These are phyloP conservation scores for Aradophagus sp. DNA, from an alignment of 1,140 invertebrate genomes.

Conservation along the genomic window DNA sequence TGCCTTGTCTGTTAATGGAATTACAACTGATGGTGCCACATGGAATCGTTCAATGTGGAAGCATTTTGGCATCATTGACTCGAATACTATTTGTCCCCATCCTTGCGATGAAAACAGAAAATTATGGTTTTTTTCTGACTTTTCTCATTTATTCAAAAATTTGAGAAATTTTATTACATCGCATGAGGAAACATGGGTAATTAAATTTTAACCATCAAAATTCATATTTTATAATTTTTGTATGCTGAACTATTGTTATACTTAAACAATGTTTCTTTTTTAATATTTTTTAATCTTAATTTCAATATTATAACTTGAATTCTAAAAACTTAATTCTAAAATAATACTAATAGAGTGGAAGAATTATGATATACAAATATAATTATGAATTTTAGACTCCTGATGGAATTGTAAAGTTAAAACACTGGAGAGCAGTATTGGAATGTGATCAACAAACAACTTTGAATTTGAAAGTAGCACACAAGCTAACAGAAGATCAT, in stretches of 20 bases:
- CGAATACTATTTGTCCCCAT: slow-evolving; percentile 13
- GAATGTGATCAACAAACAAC: slow-evolving; percentile 5
- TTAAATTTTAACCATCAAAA: no score
- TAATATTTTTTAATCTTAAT: no score
- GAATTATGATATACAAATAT: no score
- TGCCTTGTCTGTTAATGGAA: slow-evolving; percentile 38
- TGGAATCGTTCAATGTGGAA: slow-evolving; percentile 54
- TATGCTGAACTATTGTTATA: background rate
- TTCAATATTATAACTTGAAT: background rate
- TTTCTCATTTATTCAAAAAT: slow-evolving; percentile 40
- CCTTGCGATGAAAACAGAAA: slow-evolving; percentile 13
- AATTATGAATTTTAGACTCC: no score
- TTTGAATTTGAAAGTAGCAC: slow-evolving; percentile 29
- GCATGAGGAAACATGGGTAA: slow-evolving; percentile 21
- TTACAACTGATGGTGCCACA: slow-evolving; percentile 46
- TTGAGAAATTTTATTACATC: slow-evolving; percentile 29
- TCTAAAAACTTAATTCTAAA: slow-evolving; percentile 6
- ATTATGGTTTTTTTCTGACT: slow-evolving; percentile 45
- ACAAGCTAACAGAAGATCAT: slow-evolving; percentile 21
- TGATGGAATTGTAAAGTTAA: slow-evolving; percentile 26
- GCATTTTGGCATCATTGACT: slow-evolving; percentile 32
- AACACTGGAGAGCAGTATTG: slow-evolving; percentile 22
- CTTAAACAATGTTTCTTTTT: no score
- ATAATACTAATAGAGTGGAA: no score
- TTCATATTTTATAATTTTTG: no score